Base-by-base conservation (phyloP, 2,113 vertebrate species). In the Pseudorhombus dupliciocellatus region DNA sequence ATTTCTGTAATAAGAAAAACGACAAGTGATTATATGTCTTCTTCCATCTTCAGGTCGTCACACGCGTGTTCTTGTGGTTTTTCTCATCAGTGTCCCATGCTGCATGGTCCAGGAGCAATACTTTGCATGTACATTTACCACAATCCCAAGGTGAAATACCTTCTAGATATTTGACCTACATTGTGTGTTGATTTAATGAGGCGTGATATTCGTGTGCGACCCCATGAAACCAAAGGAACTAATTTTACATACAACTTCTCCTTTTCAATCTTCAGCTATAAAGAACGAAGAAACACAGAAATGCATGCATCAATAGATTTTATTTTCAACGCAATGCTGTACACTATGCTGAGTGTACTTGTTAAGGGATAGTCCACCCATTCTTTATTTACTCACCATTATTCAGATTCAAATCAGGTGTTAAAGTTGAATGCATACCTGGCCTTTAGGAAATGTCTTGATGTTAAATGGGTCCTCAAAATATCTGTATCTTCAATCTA, bases 241-340 rank as follows among this genome's bases (percentile, higher is more conserved):
- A 7, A 50, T 74, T 63, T 75, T 7, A 3, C 16, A 44, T 11
- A 55, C 51, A 31, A 86, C 71, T 84, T 89, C 84, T 84, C 21
- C 56, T 79, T 87, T 88, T 81, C 40, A 22, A 24, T 67, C 21
- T 34, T 25, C 8, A 70, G 7, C 14, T 50, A 11, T 37, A 11
- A 37, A 12, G 12, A 3, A 37, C 10, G 12, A n/a, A n/a, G n/a
- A n/a, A n/a, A n/a, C n/a, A n/a, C n/a, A 37, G 34, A 37, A 37
- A 18, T 6, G 24, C 28, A 26, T 55, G 61, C 25, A n/a, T 64
- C 50, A 60, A 37, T 37, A n/a, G n/a, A n/a, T n/a, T n/a, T n/a
- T n/a, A n/a, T n/a, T n/a, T n/a, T n/a, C n/a, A n/a, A n/a, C n/a
- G n/a, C n/a, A n/a, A n/a, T n/a, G n/a, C n/a, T n/a, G n/a, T n/a